Base-by-base conservation (phyloP, 2,888 invertebrate species). In the Lasioglossum leucozonium region DNA sequence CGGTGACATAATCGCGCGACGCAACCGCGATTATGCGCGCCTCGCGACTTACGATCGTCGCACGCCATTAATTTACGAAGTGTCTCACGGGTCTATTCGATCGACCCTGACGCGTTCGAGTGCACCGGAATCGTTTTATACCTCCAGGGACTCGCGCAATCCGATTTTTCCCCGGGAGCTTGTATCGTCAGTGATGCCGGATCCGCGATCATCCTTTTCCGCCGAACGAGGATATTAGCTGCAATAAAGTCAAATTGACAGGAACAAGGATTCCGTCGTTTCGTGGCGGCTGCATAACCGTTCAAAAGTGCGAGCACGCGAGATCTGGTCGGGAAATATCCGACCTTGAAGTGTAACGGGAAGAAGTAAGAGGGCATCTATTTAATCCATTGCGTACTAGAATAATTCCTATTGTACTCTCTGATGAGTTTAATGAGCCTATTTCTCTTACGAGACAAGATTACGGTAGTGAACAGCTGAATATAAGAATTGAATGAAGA, bases 1-100 rank as follows among this genome's bases (percentile, higher is more conserved):
- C 40, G 76, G 37, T 89, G 81, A 84, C 78, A 84, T 77, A 88
- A 88, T 81, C 71, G 65, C 13, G 62, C 55, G 77, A 80, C 77
- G 69, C 67, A 77, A 77, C 62, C 44, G 58, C 40, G 79, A 79
- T 79, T 76, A 69, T 77, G 62, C 4, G 34, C 47, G 67, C 22
- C 4, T 47, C 47, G 58, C 22, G 5, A 47, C 72, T 37, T 67
- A 34, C 74, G 69, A 77, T 73, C 62, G 72, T 79, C 73, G 72
- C 81, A 55, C 72, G 76, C 51, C 72, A 82, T 81, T 81, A 78
- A 77, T 79, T 79, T 37, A 22, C 62, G 37, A 77, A 77, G 30
- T 65, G 62, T 44, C 62, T 22, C 58, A 40, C 55, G 26, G 8
- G 34, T 75, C 40, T 40, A 40, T 10, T 73, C 55, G 82, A 77